These are phyloP conservation scores for Platerodrilus igneus DNA, from an alignment of 2,888 invertebrate species.

Conservation along the genomic window DNA sequence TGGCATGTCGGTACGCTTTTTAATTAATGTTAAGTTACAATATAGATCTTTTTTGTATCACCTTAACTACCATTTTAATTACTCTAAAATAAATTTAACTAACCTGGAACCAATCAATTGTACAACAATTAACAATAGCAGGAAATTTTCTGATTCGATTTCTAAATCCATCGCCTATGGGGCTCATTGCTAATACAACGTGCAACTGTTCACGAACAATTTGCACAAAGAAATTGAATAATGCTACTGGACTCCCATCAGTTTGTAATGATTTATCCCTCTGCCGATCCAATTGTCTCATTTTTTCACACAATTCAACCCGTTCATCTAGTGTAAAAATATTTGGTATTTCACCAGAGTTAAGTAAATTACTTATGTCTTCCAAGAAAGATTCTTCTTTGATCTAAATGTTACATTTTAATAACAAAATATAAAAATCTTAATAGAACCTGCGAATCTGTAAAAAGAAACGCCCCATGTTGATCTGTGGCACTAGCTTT, in stretches of 20 bases:
- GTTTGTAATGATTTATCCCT: slow-evolving; percentile 83
- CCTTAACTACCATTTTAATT: too few species aligned
- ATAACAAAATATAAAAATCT: slow-evolving; percentile 1
- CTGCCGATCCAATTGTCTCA: slow-evolving; percentile 85
- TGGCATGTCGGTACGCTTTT: too few species aligned
- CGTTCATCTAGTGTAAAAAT: slow-evolving; percentile 82
- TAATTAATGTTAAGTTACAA: too few species aligned
- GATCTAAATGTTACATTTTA: slow-evolving; percentile 58
- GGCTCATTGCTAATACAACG: slow-evolving; percentile 85
- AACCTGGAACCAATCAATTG: slow-evolving; percentile 92
- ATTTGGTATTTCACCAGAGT: slow-evolving; percentile 92
- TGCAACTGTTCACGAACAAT: slow-evolving; percentile 88
- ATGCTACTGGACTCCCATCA: slow-evolving; percentile 84
- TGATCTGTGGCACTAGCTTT: slow-evolving; percentile 80
- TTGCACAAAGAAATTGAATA: slow-evolving; percentile 87
- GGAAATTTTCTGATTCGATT: slow-evolving; percentile 86
- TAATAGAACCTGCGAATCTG: slow-evolving; percentile 72
- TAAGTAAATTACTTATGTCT: slow-evolving; percentile 87
- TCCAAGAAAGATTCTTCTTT: slow-evolving; percentile 91
- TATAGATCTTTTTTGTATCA: too few species aligned
- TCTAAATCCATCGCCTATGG: slow-evolving; percentile 80
- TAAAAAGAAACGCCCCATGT: slow-evolving; percentile 85
- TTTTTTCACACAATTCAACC: slow-evolving; percentile 87
- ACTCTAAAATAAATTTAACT: too few species aligned
- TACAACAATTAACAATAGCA: slow-evolving; percentile 89